phyloP scores from a whole-genome alignment of 37 sponge, comb jelly and placozoan genomes.

The Diacarnus erythraeanus region DNA sequence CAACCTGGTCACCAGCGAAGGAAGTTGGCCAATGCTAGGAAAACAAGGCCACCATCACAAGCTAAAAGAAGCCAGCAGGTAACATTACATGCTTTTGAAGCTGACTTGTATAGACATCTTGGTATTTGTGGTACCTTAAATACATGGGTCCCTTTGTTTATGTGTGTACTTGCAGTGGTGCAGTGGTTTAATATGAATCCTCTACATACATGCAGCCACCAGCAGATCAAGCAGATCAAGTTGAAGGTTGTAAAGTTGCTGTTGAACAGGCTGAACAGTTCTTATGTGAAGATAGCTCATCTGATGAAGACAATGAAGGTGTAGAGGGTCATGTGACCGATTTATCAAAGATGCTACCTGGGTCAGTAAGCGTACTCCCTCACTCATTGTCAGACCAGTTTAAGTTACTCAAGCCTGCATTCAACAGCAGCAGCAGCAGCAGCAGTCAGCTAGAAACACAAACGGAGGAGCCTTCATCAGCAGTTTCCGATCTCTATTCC shows the following conservation, averaged over 20 bases:
- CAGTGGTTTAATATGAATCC: no score
- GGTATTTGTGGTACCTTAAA: neutral
- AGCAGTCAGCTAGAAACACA: neutral
- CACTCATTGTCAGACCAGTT: constrained; percentile 27
- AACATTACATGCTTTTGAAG: neutral
- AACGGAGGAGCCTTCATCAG: no score
- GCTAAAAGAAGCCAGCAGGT: constrained; percentile 5
- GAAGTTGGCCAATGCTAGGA: constrained; percentile 26
- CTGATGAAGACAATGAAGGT: neutral
- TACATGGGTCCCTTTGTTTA: neutral
- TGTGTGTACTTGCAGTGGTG: neutral
- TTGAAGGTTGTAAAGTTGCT: no score
- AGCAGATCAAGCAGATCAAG: no score
- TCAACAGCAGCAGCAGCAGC: neutral
- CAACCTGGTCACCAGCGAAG: constrained; percentile 40
- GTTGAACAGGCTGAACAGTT: no score
- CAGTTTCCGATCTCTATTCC: neutral
- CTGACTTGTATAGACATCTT: neutral
- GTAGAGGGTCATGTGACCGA: neutral
- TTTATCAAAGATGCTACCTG: neutral
- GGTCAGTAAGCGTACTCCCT: neutral
- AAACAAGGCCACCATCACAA: constrained; percentile 33
- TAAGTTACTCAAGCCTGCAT: constrained; percentile 15
- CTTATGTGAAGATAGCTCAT: neutral
- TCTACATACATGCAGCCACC: no score